Conservation (phyloP, 1,140 invertebrate species). For the Ostrea denselamellosa region DNA sequence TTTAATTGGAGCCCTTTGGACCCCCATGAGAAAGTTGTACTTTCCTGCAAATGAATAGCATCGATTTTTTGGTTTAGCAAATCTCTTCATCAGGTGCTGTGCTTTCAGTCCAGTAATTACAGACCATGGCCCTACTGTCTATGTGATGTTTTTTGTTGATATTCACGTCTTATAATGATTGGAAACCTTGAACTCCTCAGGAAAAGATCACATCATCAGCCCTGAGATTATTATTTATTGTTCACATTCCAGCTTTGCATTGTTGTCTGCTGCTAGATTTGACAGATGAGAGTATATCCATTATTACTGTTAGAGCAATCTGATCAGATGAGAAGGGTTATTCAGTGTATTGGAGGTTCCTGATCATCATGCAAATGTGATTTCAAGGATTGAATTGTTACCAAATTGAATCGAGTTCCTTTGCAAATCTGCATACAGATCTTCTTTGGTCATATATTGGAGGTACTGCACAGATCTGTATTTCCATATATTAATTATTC, state of each 20-base stretch:
- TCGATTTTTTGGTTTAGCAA: slow-evolving; percentile 25
- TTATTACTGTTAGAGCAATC: background rate
- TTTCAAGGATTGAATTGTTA: background rate
- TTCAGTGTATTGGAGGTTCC: background rate
- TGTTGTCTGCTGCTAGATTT: background rate
- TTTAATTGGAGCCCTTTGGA: slow-evolving; percentile 26
- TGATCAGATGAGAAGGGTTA: background rate
- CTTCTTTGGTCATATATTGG: background rate
- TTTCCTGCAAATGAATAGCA: background rate
- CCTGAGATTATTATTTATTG: background rate
- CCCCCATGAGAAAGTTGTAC: background rate
- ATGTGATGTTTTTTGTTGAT: background rate
- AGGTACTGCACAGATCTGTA: background rate
- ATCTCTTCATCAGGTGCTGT: background rate
- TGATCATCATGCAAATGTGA: background rate
- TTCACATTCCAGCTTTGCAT: background rate
- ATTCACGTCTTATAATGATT: background rate
- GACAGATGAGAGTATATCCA: background rate
- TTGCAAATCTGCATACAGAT: no score
- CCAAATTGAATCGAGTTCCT: background rate
- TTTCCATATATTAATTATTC: background rate
- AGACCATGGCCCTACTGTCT: background rate
- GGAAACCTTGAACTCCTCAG: slow-evolving; percentile 1
- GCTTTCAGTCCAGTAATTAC: background rate
- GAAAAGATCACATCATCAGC: background rate